Conservation (phyloP, 2,113 vertebrate genomes). For the Philantomba maxwellii region DNA sequence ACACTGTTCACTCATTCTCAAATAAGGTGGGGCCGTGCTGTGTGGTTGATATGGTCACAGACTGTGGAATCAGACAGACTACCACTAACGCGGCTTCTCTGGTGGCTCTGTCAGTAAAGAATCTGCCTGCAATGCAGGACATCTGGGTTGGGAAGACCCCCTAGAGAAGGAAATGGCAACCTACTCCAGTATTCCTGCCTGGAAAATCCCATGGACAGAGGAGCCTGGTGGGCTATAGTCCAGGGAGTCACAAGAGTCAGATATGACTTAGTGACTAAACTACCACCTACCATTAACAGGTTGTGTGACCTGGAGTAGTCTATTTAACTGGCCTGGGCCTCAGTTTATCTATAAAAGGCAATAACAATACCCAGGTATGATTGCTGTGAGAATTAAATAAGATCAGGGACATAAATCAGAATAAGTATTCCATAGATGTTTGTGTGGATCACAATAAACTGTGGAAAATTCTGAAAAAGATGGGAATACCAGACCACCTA, state of each 20-base stretch:
- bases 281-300: not conserved
- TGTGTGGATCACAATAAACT: no score
- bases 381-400: not conserved
- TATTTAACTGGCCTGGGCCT: not conserved
- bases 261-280: not conserved
- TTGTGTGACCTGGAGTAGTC: not conserved
- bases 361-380: not conserved
- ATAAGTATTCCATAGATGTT: not conserved
- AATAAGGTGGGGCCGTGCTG: rapidly evolving
- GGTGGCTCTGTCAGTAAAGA: not conserved
- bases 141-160: not conserved
- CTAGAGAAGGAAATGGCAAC: not conserved
- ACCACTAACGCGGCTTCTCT: not conserved
- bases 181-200: not conserved
- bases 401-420: not conserved
- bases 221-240: not conserved
- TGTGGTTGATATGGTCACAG: not conserved
- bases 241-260: not conserved
- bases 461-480: no score
- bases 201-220: not conserved
- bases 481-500: no score
- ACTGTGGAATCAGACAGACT: not conserved
- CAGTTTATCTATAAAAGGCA: not conserved
- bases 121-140: not conserved
- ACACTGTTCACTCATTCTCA: not conserved